Evolutionary conservation across 2,797 vertebrate species (phyloP), one percentile per base, ranked within the genome.

Genomic region (Dromococcyx pavoninus): DNA sequence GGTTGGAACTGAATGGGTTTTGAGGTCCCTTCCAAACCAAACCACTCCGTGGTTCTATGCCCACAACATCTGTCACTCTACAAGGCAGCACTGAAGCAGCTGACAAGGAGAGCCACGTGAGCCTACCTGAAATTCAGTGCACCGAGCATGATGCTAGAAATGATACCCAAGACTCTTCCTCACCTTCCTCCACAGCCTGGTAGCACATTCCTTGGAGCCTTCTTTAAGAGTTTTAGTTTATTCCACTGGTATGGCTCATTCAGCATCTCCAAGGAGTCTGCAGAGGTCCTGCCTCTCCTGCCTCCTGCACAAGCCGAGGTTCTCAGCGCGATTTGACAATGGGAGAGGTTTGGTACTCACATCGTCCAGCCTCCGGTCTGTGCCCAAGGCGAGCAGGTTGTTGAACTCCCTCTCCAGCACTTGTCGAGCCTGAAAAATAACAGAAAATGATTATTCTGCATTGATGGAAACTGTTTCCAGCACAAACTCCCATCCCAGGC

Each of bases 321-420:
- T 7, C 28, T 74, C 24, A 75, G 43, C 27, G 41, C 6, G 18
- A 62, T 32, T 46, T 27, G 33, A 56, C 43, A 35, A 50, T 7
- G 10, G 43, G 30, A 75, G 50, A 93, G 54, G 48, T 39, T 76
- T 67, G 41, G 43, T 86, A 97, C 97, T 98, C 97, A 99, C 99
- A 92, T 99, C 99, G 33, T 99, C 99, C 91, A 99, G 97, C 78
- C 98, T 98, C 33, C 99, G 98, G 96, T 99, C 99, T 0, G 99
- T 99, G 81, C 99, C 99, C 98, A 99, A 94, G 51, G 99, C 99
- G 33, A 99, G 96, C 66, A 99, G 93, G 95, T 99, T 99, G 97
- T 99, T 99, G 97, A 99, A 99, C 93, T 99, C 99, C 95, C 99
- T 98, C 95, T 99, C 99, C 97, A 99, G 97, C 92, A 99, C 99